Conservation (phyloP, 2,113 vertebrate genomes). For the Platysternon megacephalum region DNA sequence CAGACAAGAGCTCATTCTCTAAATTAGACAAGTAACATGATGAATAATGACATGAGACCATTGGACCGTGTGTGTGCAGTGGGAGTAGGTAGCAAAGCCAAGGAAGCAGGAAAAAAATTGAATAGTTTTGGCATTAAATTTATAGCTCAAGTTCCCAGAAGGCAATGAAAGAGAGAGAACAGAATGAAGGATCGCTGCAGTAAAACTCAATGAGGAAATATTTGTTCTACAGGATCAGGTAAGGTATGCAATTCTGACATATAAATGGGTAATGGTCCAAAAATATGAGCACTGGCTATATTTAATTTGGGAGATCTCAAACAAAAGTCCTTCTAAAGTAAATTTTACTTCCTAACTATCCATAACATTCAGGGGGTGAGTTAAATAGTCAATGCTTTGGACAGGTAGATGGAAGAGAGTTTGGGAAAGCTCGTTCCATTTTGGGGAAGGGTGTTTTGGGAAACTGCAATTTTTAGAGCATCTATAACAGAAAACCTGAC, state of each 20-base stretch:
- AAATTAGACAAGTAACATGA: neutral
- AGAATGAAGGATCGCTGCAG: neutral
- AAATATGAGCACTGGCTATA: neutral
- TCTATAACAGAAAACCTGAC: neutral
- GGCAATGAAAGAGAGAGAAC: neutral
- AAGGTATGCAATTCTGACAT: neutral
- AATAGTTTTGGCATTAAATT: neutral
- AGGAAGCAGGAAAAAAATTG: neutral
- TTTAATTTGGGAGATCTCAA: neutral
- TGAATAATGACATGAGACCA: neutral
- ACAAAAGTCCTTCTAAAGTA: neutral
- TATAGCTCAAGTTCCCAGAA: neutral
- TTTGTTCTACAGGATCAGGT: neutral
- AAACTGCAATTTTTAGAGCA: neutral
- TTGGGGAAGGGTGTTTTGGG: neutral
- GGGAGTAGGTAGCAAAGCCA: neutral
- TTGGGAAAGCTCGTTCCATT: rapidly evolving
- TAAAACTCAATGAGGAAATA: neutral
- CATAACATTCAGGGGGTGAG: rapidly evolving
- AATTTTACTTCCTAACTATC: neutral
- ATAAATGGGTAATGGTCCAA: neutral
- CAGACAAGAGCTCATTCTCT: neutral
- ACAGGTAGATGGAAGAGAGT: neutral
- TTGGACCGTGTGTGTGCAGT: rapidly evolving
- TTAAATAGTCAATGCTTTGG: neutral